Conservation (phyloP, 2,113 vertebrate genomes). For the Noturus placidus region DNA sequence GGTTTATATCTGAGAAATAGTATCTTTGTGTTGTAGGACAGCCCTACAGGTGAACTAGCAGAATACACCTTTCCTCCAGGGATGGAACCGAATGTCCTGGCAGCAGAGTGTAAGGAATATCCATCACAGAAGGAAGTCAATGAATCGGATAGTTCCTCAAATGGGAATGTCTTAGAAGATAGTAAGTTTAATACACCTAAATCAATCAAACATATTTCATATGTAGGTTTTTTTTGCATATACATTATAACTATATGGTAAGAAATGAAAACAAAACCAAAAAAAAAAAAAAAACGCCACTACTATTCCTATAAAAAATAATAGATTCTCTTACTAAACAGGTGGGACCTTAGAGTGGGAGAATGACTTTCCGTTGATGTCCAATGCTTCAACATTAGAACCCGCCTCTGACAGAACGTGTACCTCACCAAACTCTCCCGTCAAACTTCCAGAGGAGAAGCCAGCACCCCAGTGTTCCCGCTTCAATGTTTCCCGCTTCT, state of each 20-base stretch:
- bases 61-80: slow-evolving; percentile 78
- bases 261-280: background rate
- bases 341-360: slow-evolving; percentile 75
- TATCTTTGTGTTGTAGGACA: slow-evolving; percentile 76
- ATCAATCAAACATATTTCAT: background rate
- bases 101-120: slow-evolving; percentile 54
- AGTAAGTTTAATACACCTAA: slow-evolving; percentile 64
- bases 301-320: background rate
- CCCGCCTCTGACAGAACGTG: slow-evolving; percentile 43
- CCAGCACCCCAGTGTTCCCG: slow-evolving; percentile 74
- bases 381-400: slow-evolving; percentile 55
- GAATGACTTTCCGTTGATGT: slow-evolving; percentile 66
- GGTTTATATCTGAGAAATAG: background rate
- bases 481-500: slow-evolving; percentile 88
- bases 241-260: background rate
- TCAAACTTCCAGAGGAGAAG: slow-evolving; percentile 63
- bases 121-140: slow-evolving; percentile 43
- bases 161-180: slow-evolving; percentile 65
- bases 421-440: slow-evolving; percentile 53
- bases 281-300: no score
- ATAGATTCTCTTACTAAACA: slow-evolving; percentile 56
- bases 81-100: slow-evolving; percentile 62
- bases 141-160: slow-evolving; percentile 53
- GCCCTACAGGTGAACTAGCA: slow-evolving; percentile 87
- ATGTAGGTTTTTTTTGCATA: background rate